Evolutionary conservation across 1,140 invertebrate species (phyloP), one percentile per base, ranked within the genome.

Genomic region (Mylabris phalerata): DNA sequence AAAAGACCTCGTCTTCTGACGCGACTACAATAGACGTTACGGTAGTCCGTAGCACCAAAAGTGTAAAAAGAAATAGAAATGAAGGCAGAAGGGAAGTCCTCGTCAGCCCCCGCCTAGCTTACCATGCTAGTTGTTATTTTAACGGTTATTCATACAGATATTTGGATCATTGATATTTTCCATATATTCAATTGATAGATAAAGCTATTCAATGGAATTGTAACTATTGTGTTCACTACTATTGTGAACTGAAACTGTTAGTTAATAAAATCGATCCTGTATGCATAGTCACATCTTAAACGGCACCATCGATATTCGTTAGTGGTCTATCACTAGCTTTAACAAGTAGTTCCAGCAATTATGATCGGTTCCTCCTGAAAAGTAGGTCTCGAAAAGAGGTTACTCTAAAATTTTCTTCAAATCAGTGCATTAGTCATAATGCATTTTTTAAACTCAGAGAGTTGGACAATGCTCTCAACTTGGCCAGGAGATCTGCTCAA

Each of bases 181-280:
- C n/a, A 27, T 3, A n/a, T 4, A 24, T 7, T 7, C 19, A 4
- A 25, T 11, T 9, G 6, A 25, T 24, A 4, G 45, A 19, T 11
- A 56, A 56, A 9, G 32, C 48, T 10, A 10, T 61, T 11, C 55
- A 61, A 13, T 57, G 55, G 55, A 61, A 61, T 48, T 52, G 44
- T 39, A 61, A 57, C 52, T 48, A 48, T 38, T 10, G 52, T 9
- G 47, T 52, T n/a, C 13, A 10, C 3, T 26, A 46, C n/a, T 58
- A 58, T 27, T 40, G 25, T 50, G 40, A 58, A 10, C 40, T 58
- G 7, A 58, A 58, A 58, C 9, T 43, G 3, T 39, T 58, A 27
- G 44, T 47, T 1, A 19, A n/a, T 11, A 11, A 51, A 9, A 19
- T 43, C 3, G 3, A 51, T 11, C 49, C 56, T 10, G 7, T 58